Evolutionary conservation across 2,113 vertebrate species (phyloP).

Genomic region (Symphodus melops): DNA sequence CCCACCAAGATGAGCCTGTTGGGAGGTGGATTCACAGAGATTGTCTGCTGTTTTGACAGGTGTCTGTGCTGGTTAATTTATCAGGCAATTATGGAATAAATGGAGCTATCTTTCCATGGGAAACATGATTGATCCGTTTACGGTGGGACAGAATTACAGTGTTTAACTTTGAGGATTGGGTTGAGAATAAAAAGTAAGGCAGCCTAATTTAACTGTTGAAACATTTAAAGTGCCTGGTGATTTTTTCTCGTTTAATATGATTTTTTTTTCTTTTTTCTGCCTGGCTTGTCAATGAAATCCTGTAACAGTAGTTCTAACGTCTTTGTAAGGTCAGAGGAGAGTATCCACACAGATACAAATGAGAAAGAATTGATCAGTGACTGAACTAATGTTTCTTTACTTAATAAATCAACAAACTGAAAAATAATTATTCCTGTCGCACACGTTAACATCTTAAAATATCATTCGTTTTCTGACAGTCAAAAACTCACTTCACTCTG

Average conservation of each 20-base stretch:
- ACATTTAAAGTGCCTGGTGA: neutral
- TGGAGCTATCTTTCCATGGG: conserved; percentile 55
- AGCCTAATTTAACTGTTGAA: neutral
- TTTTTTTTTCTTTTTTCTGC: conserved; percentile 16
- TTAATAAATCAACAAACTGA: too few relatives aligned
- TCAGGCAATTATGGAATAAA: conserved; percentile 78
- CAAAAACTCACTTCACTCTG: too few relatives aligned
- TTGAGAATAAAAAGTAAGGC: neutral
- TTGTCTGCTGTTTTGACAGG: conserved; percentile 81
- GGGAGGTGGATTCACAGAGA: conserved; percentile 75
- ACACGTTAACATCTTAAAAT: too few relatives aligned
- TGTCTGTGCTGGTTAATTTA: conserved; percentile 80
- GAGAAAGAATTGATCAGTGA: too few relatives aligned
- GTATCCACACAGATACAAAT: too few relatives aligned
- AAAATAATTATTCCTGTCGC: too few relatives aligned
- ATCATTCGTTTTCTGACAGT: too few relatives aligned
- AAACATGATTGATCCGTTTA: conserved; percentile 53
- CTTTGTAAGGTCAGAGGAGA: too few relatives aligned
- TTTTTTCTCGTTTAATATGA: neutral
- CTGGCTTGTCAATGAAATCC: neutral
- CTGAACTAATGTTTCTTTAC: too few relatives aligned
- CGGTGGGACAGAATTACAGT: neutral
- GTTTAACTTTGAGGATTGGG: conserved; percentile 6
- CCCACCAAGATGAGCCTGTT: conserved; percentile 74
- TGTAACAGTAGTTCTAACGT: too few relatives aligned